phyloP scores from a whole-genome alignment of 2,888 invertebrate species.

The Podotricha telesiphe region DNA sequence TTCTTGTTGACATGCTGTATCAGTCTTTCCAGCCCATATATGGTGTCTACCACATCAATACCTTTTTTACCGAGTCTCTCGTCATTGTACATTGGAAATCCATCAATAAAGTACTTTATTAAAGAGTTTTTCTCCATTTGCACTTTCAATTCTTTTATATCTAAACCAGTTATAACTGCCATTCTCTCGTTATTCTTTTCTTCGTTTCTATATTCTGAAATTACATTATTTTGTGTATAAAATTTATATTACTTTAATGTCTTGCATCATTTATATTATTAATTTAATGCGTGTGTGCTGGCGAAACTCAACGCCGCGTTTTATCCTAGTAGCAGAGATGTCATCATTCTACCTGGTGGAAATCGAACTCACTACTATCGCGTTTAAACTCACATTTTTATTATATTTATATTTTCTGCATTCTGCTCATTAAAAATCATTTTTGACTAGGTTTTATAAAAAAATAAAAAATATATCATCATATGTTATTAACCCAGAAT shows the following conservation, averaged over 20 bases:
- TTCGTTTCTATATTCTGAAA: constrained; percentile 62
- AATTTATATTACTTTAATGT: too few species aligned
- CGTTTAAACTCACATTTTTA: too few species aligned
- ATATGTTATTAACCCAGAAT: too few species aligned
- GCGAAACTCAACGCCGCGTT: too few species aligned
- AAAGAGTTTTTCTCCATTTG: constrained; percentile 63
- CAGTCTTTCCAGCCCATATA: constrained; percentile 60
- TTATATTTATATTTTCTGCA: too few species aligned
- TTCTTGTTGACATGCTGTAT: constrained; percentile 62
- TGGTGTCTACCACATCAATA: constrained; percentile 58
- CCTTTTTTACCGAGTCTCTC: constrained; percentile 59
- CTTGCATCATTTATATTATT: too few species aligned
- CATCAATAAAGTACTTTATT: constrained; percentile 66
- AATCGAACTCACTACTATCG: neutral
- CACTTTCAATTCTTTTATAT: constrained; percentile 62
- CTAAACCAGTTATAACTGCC: constrained; percentile 63
- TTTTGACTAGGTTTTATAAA: too few species aligned
- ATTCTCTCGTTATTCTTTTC: constrained; percentile 62
- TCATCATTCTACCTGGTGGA: neutral
- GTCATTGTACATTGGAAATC: constrained; percentile 56
- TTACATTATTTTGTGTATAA: neutral
- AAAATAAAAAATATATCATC: too few species aligned
- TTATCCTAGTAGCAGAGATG: too few species aligned
- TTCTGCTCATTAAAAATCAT: too few species aligned
- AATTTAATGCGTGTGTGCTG: too few species aligned